Conservation (phyloP, 2,797 vertebrate species). For the Cossypha heuglini region DNA sequence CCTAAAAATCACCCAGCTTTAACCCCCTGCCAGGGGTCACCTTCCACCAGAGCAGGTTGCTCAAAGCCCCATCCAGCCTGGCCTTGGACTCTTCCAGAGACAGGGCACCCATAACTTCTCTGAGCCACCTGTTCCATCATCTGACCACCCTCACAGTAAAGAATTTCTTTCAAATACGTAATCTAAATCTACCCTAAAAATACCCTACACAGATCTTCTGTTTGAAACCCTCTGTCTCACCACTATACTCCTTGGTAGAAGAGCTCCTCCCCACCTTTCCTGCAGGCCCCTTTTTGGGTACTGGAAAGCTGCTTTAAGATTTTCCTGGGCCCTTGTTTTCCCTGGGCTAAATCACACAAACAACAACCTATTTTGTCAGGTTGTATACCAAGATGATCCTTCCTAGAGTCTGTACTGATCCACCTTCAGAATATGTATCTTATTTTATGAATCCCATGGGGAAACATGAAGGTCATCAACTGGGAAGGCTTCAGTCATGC, state of each 20-base stretch:
- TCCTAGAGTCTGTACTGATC: neutral
- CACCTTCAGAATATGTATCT: neutral
- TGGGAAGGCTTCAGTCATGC: neutral
- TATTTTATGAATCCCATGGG: neutral
- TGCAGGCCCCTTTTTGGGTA: neutral
- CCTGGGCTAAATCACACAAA: neutral
- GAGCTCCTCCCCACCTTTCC: neutral
- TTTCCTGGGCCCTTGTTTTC: neutral
- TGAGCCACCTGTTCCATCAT: neutral
- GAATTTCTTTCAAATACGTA: neutral
- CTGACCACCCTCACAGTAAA: neutral
- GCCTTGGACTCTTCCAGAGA: neutral
- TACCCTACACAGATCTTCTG: neutral
- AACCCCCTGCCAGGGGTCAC: neutral
- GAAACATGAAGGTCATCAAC: neutral
- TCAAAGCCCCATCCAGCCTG: neutral
- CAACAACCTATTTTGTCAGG: neutral
- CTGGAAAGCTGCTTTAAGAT: neutral
- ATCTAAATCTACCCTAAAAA: neutral
- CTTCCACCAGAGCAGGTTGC: neutral
- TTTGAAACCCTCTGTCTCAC: neutral
- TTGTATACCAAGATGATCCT: neutral
- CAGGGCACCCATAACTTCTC: neutral
- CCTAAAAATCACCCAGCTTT: neutral
- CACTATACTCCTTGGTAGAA: neutral